Base-by-base conservation (phyloP, 2,113 vertebrate genomes). In the Sturnus vulgaris region DNA sequence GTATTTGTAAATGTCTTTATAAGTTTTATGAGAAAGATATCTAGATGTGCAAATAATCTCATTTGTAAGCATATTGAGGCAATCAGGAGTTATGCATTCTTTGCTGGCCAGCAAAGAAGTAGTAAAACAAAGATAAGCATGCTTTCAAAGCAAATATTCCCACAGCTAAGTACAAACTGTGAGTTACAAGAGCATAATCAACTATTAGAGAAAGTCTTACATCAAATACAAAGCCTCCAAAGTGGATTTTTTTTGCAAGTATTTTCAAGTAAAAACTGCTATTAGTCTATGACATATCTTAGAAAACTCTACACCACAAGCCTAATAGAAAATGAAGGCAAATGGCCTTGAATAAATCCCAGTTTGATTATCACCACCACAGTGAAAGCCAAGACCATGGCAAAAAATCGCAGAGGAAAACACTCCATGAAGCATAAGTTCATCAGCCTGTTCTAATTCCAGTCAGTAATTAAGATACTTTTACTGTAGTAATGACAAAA, bases 141-240 rank as follows among this genome's bases (percentile, higher is more conserved):
- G 61, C 12, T 92, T 93, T 85, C 42, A 95, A 88, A 85, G 33
- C 40, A 73, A 77, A 66, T 86, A 94, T 80, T 91, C 71, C 66
- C n/a, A 59, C 19, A 82, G 30, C 79, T 44, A 83, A 82, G 49
- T 65, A 80, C 20, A 88, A 95, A 88, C 42, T 33, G 10, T 63
- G 85, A 95, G 73, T 70, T 94, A 94, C 64, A 92, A 60, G 44
- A 49, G 52, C 27, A 85, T 60, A 73, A 83, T 64, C 71, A 93
- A 49, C 52, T 63, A 49, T 37, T 68, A 75, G 60, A 70, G 33
- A 50, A 77, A 79, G 59, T 8, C 44, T 93, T 94, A 66, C 15
- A 68, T 66, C 55, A 80, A 90, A 70, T 19, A 52, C 9, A 15
- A 84, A 95, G n/a, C 31, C 57, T 50, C 17, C 1, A 93, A 79